Conservation (phyloP, 2,888 invertebrate species). For the Lepetodrilus schrolli region DNA sequence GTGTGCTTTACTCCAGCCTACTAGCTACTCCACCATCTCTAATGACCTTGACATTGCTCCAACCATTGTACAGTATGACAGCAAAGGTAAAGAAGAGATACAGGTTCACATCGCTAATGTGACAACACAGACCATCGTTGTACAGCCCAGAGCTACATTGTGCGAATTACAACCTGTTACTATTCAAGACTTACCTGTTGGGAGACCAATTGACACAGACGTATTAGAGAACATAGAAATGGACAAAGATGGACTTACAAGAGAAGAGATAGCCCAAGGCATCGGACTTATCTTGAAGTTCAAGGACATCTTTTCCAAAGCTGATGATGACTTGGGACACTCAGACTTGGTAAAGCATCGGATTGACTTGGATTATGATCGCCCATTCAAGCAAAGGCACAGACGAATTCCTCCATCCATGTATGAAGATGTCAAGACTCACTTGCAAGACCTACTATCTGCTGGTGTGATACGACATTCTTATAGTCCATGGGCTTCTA, state of each 20-base stretch:
- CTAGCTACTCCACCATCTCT: background rate
- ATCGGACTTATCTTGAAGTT: background rate
- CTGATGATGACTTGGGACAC: constrained; percentile 34
- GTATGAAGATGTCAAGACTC: constrained; percentile 42
- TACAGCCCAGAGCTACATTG: background rate
- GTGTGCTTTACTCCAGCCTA: background rate
- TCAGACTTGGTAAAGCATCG: constrained; percentile 30
- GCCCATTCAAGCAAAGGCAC: constrained; percentile 42
- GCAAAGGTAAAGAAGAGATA: too few relatives aligned
- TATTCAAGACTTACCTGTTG: background rate
- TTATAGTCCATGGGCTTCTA: constrained; percentile 39
- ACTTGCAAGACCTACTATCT: constrained; percentile 43
- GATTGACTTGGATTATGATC: constrained; percentile 36
- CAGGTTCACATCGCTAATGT: constrained; percentile 27
- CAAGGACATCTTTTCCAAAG: constrained; percentile 30
- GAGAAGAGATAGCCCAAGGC: background rate
- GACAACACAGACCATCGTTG: background rate
- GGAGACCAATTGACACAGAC: background rate
- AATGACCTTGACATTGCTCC: background rate
- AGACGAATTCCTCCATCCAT: constrained; percentile 42
- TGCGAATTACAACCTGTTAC: constrained; percentile 26
- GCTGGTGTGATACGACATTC: constrained; percentile 41
- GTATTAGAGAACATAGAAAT: background rate
- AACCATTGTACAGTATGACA: background rate
- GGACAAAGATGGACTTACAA: background rate